Base-by-base conservation (phyloP, 2,113 vertebrate genomes). In the Sturnira hondurensis region DNA sequence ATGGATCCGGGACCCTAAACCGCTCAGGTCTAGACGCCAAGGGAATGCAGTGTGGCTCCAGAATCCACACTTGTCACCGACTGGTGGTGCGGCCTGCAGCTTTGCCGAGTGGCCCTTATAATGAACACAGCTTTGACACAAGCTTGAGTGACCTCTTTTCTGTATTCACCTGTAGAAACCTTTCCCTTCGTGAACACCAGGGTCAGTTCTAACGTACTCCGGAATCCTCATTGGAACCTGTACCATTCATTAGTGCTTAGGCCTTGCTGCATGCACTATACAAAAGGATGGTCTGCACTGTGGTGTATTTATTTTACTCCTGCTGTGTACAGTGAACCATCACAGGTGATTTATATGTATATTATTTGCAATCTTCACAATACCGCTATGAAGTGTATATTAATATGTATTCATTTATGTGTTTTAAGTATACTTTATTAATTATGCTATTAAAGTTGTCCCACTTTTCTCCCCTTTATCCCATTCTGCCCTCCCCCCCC, bases 1-100 rank as follows among this genome's bases (percentile, higher is more conserved):
- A 13, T 15, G 36, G 1, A 28, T 84, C 68, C 78, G 28, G 24
- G 41, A 33, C 7, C 5, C 7, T 76, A 4, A 38, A 16, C 15
- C 38, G 7, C 15, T 36, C 33, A 28, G 13, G 1, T 73, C 24
- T 54, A 7, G 2, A 17, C 58, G 1, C 14, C 15, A 36, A 58
- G 61, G 5, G 31, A 78, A 47, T 43, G 15, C 15, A 19, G 9
- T 6, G 2, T 1, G 15, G 8, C 3, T 33, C 22, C 43, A 84
- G 26, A 43, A 8, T 58, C 5, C 26, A 61, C 3, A 3, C 14
- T 26, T n/a, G 4, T 45, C 22, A 22, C 11, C 26, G n/a, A 2
- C 3, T 10, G 4, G 61, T 0, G 1, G 2, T 3, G 0, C 19
- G 14, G 28, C 19, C 6, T 5, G 3, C 0, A 0, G 16, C 31